A percentile compares a stretch with the other conserved stretches of the same genome.
phyloP scores from a whole-genome alignment of 53 echinoderm and acorn worm genomes.

The Paracentrotus lividus region DNA sequence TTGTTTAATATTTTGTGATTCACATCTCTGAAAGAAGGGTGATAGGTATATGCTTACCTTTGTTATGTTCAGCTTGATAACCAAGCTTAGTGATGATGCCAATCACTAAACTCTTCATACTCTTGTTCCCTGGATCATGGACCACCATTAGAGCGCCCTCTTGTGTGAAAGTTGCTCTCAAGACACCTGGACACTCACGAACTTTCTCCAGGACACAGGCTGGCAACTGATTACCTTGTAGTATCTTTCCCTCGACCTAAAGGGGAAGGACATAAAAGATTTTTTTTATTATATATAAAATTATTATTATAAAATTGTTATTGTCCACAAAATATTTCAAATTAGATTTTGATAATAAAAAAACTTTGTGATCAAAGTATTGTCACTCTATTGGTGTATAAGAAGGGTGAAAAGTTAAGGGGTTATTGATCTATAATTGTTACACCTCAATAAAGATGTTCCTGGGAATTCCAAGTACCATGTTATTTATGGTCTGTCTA shows the following conservation, averaged over 20 bases:
- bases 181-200: constrained; percentile 60
- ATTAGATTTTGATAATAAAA: too few species aligned
- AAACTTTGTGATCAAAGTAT: background rate
- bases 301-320: background rate
- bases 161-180: constrained; percentile 38
- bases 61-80: background rate
- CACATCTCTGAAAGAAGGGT: background rate
- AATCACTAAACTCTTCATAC: constrained; percentile 32
- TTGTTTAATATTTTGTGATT: background rate
- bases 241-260: constrained; percentile 51
- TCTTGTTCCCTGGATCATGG: constrained; percentile 51
- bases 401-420: background rate
- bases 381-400: background rate
- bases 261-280: background rate
- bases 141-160: constrained; percentile 54
- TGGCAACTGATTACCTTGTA: constrained; percentile 45
- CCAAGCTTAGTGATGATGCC: constrained; percentile 58
- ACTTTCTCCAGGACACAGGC: constrained; percentile 64
- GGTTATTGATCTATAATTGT: background rate
- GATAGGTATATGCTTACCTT: constrained; percentile 14
- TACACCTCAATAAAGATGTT: background rate
- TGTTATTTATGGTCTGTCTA: background rate
- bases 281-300: background rate
- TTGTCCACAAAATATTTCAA: too few species aligned
- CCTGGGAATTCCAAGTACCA: background rate